Evolutionary conservation across 1,140 invertebrate species (phyloP), one percentile per base, ranked within the genome.

Genomic region (Odontomachus brunneus): DNA sequence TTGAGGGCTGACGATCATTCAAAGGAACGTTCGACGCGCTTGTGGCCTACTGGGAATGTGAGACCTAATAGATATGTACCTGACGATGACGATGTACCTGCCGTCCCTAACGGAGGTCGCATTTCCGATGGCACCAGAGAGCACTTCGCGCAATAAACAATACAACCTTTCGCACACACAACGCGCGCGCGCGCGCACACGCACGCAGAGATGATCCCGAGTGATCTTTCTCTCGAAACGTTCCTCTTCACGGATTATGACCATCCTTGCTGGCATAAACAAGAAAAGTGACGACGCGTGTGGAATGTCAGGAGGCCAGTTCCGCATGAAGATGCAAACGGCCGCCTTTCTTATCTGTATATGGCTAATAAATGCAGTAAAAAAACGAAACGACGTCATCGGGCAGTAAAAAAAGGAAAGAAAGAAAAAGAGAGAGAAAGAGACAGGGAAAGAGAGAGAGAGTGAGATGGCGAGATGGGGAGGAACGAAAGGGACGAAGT

Each of bases 321-420:
- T 1, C n/a, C 22, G 22, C 22, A 60, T 60, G 17, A 48, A 60
- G 60, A 48, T 60, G 55, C 57, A 74, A 74, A 60, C 59, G 17
- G 17, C 15, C 17, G 12, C 1, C 15, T 74, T 38, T 60, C 12
- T 74, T 60, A n/a, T 44, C 29, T 19, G 29, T 72, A 59, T 73
- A 73, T 5, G 14, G 22, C n/a, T 57, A 72, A 72, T 72, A 72
- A 72, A 72, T 72, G 69, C 29, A 7, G 14, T n/a, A n/a, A n/a
- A n/a, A n/a, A n/a, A n/a, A n/a, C n/a, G n/a, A n/a, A n/a, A 38
- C 51, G 14, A 22, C 19, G 38, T 57, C 19, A 55, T 72, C 22
- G n/a, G 14, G 17, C 29, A 24, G 15, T 57, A 22, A 33, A 55
- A 73, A 59, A 22, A 57, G 11, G 38, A 24, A 48, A 53, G 24